Evolutionary conservation across 1,140 invertebrate species (phyloP), one percentile per base, ranked within the genome.

Genomic region (Hyles euphorbiae): DNA sequence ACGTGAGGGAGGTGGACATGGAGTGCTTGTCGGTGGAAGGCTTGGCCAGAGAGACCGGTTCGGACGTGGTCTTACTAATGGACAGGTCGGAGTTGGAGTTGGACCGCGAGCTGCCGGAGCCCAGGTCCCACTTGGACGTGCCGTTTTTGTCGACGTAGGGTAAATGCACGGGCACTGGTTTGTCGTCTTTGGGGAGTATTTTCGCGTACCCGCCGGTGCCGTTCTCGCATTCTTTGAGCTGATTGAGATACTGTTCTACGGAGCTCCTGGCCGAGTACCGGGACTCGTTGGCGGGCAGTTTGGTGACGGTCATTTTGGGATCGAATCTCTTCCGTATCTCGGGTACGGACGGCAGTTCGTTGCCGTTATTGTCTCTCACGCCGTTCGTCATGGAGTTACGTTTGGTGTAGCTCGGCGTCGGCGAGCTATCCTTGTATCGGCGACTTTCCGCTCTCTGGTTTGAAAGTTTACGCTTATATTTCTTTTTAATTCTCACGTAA

Each of bases 281-380:
- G 3, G 77, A 60, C 4, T 90, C 84, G 54, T 87, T 83, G 1
- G 83, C 68, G 3, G 86, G 87, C 32, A 89, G 66, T 63, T 87
- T 87, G 5, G 88, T 89, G n/a, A 88, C 87, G 1, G 89, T 77
- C 87, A 89, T 89, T 73, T 89, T 89, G 7, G 76, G 62, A 63
- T 89, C 91, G 71, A 91, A 91, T 53, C 86, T 82, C 64, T 89
- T 89, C 34, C 90, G 78, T 59, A 91, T 90, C 53, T 91, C 91
- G 2, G 89, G 90, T 22, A 91, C 90, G 10, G 90, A 88, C 11
- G 89, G 85, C 56, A 90, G 81, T 58, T 89, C 88, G 68, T 91
- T 91, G 7, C 90, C 91, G 67, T 91, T 91, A 56, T 81, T 90
- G 72, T 92, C 91, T 48, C 82, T 85, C 1, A 76, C 65, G 9